phyloP scores from a whole-genome alignment of 1,140 invertebrate species.

The Neodiprion virginianus region DNA sequence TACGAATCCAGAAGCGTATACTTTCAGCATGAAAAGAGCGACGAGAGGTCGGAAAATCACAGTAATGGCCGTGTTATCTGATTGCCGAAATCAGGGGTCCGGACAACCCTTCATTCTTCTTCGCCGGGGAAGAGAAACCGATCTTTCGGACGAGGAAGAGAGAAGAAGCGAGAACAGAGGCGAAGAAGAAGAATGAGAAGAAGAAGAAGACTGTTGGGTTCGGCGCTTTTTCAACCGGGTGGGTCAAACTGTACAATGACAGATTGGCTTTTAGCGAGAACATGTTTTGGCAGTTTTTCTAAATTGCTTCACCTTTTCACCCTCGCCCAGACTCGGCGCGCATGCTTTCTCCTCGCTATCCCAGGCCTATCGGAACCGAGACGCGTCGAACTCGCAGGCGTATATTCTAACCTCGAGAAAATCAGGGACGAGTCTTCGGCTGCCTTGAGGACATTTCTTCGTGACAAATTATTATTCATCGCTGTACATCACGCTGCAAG shows the following conservation, averaged over 20 bases:
- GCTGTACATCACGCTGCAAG: too few species aligned
- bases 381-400: too few species aligned
- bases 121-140: not conserved
- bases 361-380: too few species aligned
- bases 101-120: conserved; percentile 10
- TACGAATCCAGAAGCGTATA: not conserved
- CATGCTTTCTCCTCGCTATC: too few species aligned
- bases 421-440: too few species aligned
- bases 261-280: conserved; percentile 4
- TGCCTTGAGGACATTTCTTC: too few species aligned
- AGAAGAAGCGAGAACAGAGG: not conserved
- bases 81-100: conserved; percentile 24
- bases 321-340: not conserved
- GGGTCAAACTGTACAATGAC: not conserved
- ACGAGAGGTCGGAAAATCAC: conserved; percentile 30
- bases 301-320: not conserved
- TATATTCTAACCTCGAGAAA: too few species aligned
- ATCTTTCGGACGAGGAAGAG: not conserved
- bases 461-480: too few species aligned
- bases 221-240: not conserved
- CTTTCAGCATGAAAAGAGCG: not conserved
- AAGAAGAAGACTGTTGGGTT: not conserved
- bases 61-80: conserved; percentile 32
- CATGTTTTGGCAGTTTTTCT: conserved; percentile 7
- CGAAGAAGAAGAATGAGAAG: not conserved